A percentile compares a stretch with the other conserved stretches of the same genome.
Conservation (phyloP, 2,888 invertebrate species). For the Bembecia ichneumoniformis region DNA sequence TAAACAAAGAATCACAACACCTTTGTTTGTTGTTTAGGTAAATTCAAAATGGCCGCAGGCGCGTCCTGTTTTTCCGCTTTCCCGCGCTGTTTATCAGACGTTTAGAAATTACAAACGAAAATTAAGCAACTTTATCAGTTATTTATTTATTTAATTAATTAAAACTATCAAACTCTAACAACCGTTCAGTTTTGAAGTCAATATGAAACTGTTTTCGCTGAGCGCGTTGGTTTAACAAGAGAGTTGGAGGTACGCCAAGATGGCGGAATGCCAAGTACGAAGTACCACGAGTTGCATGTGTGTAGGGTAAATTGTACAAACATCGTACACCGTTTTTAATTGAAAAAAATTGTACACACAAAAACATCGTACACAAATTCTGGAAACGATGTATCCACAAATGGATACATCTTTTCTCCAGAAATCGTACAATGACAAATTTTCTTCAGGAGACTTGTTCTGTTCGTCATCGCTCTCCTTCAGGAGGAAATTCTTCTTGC, state of each 20-base stretch:
- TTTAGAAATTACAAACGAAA: slow-evolving; percentile 1
- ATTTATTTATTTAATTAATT: slow-evolving; percentile 16
- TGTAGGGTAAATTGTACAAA: slow-evolving; percentile 20
- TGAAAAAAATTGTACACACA: no score
- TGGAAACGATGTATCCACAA: no score
- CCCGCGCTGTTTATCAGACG: slow-evolving; percentile 22
- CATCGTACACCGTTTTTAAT: no score
- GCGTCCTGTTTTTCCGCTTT: slow-evolving; percentile 8
- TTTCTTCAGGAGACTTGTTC: no score
- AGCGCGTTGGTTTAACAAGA: slow-evolving; percentile 19
- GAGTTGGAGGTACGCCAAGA: slow-evolving; percentile 51
- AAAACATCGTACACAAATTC: no score
- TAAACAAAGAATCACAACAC: slow-evolving; percentile 14
- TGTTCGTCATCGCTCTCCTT: no score
- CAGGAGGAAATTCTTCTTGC: no score
- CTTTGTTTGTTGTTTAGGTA: neutral
- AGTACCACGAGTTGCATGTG: slow-evolving; percentile 26
- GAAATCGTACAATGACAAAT: no score
- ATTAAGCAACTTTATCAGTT: slow-evolving; percentile 9
- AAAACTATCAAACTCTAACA: slow-evolving; percentile 26
- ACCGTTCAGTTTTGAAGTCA: slow-evolving; percentile 34
- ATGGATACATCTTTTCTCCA: no score
- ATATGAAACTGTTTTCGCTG: slow-evolving; percentile 37
- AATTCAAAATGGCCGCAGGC: no score
- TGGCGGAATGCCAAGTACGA: slow-evolving; percentile 72